phyloP scores from a whole-genome alignment of 2,113 vertebrate genomes.

The Cygnus atratus region DNA sequence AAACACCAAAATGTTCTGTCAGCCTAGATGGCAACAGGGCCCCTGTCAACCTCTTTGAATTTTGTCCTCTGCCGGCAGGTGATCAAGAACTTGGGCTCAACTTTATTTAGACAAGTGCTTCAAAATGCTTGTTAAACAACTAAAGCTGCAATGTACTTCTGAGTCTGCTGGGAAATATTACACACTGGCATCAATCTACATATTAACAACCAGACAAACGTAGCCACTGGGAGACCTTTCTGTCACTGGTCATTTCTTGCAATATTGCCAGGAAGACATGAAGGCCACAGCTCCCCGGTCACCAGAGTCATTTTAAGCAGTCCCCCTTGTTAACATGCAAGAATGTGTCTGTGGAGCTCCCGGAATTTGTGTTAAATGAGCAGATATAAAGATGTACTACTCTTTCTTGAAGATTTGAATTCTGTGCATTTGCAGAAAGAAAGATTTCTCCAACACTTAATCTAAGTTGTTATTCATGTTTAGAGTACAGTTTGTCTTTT shows the following conservation, averaged over 20 bases:
- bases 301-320: background rate
- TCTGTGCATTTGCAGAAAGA: background rate
- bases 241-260: background rate
- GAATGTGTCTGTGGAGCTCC: background rate
- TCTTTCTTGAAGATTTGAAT: background rate
- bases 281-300: background rate
- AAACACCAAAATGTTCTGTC: too few species aligned
- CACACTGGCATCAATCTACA: background rate
- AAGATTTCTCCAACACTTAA: background rate
- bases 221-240: background rate
- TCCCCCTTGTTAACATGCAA: background rate
- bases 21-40: too few species aligned
- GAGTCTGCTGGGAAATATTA: background rate
- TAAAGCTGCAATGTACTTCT: background rate
- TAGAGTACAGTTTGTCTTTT: slow-evolving; percentile 7
- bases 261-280: background rate
- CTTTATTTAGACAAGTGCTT: background rate
- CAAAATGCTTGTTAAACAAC: background rate
- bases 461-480: background rate
- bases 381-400: background rate
- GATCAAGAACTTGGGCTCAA: background rate
- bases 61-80: too few species aligned
- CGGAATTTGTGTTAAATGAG: background rate
- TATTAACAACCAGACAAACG: background rate
- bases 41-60: too few species aligned